Base-by-base conservation (phyloP, 2,888 invertebrate species). In the Trachelus troglodyta region DNA sequence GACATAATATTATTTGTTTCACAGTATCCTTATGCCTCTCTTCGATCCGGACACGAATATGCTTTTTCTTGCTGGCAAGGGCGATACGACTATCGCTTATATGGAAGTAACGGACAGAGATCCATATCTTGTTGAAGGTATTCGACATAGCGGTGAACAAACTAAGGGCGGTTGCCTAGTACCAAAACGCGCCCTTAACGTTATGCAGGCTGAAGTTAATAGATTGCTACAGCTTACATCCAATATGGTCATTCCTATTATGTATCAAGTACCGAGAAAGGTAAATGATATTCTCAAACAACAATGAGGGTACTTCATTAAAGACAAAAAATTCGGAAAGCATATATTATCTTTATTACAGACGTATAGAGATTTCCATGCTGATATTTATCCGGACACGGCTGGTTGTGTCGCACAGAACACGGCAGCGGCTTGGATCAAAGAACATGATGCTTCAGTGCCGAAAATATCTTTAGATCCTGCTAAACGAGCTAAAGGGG, bases 191-290 rank as follows among this genome's bases (percentile, higher is more conserved):
- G 97, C 97, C 0, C 92, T 99, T 69, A 95, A 96, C 86, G 97
- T 98, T n/a, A 99, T 99, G 98, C 96, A 97, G 85, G 98, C 98
- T 0, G 99, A 99, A 92, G 98, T 99, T 6, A 98, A 98, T 92
- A 93, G 98, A 83, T 94, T 99, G 74, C 93, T 98, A 77, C 97
- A 98, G 88, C 93, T 99, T 78, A 96, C 97, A 6, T 96, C 97
- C 78, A 94, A 95, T 78, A 95, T 96, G 83, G 97, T 99, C 73
- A 95, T 98, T 88, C 98, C 98, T 31, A 96, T 98, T 82, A 98
- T 97, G 93, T 99, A 98, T 92, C 97, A 98, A 92, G 98, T 98
- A 84, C 98, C 98, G 15, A 93, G 98, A 88, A 97, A 97, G 94
- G 97, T 97, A 87, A 80, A 71, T n/a, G 34, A 69, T 76, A 2